phyloP scores from a whole-genome alignment of 1,140 invertebrate genomes.

The Hestina assimilis region DNA sequence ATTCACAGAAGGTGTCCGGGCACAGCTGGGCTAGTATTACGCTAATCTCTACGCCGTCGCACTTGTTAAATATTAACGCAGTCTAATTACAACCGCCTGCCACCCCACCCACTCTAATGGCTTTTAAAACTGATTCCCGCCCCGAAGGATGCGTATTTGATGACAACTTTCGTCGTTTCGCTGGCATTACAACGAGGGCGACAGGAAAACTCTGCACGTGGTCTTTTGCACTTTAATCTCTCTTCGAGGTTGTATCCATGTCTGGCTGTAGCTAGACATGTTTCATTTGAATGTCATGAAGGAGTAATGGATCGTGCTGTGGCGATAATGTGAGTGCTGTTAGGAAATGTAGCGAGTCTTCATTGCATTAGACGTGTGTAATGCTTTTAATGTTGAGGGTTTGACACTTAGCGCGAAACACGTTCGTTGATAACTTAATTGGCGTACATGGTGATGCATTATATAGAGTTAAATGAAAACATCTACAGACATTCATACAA shows the following conservation, averaged over 20 bases:
- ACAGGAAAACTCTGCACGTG: constrained; percentile 30
- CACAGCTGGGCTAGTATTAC: constrained; percentile 56
- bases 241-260: constrained; percentile 22
- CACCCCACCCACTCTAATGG: constrained; percentile 68
- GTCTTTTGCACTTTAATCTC: constrained; percentile 50
- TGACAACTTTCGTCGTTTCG: constrained; percentile 67
- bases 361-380: constrained; percentile 44
- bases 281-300: constrained; percentile 28
- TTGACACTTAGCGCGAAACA: constrained; percentile 26
- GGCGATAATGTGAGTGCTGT: constrained; percentile 24
- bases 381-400: constrained; percentile 34
- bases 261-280: constrained; percentile 7
- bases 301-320: constrained; percentile 23
- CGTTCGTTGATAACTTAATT: constrained; percentile 36
- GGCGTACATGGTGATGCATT: constrained; percentile 22
- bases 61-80: constrained; percentile 78
- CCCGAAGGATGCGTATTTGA: constrained; percentile 75
- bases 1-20: constrained; percentile 54
- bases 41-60: constrained; percentile 67
- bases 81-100: constrained; percentile 68
- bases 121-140: constrained; percentile 77
- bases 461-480: constrained; percentile 16
- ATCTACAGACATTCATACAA: too few species aligned
- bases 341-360: constrained; percentile 15
- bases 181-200: constrained; percentile 33